A percentile compares a stretch with the other conserved stretches of the same genome.
Evolutionary conservation across 2,888 invertebrate species (phyloP).

Genomic region (Sabellastarte sp.): DNA sequence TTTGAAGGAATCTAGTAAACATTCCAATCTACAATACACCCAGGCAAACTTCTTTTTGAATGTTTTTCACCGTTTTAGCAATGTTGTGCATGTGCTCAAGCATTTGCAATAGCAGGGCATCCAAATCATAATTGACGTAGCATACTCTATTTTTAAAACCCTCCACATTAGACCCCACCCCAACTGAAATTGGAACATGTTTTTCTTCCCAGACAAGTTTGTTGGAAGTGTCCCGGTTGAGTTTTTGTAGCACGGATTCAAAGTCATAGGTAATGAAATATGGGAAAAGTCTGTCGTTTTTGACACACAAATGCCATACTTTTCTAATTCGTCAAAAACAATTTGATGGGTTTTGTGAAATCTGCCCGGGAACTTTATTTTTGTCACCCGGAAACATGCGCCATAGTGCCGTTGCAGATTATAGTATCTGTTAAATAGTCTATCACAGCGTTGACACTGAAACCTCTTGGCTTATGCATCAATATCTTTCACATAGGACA

Average conservation of each 20-base stretch:
- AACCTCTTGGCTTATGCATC: neutral
- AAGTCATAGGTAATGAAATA: neutral
- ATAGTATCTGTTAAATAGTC: neutral
- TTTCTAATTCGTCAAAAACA: neutral
- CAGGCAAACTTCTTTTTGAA: too few relatives aligned
- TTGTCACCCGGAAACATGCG: neutral
- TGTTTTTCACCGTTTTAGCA: too few relatives aligned
- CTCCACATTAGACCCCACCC: neutral
- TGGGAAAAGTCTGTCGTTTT: neutral
- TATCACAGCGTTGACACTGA: neutral
- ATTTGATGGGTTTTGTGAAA: neutral
- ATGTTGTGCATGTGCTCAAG: neutral
- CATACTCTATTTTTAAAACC: neutral
- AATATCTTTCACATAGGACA: neutral
- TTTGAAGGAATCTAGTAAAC: too few relatives aligned
- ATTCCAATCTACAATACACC: too few relatives aligned
- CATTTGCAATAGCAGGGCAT: neutral
- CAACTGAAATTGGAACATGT: neutral
- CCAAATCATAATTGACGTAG: neutral
- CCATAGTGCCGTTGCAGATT: neutral
- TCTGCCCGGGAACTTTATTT: neutral
- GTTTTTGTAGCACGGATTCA: neutral
- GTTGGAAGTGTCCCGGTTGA: neutral
- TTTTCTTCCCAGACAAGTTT: neutral
- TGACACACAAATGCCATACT: neutral